Base-by-base conservation (phyloP, 2,797 vertebrate genomes). In the Tragopan temminckii region DNA sequence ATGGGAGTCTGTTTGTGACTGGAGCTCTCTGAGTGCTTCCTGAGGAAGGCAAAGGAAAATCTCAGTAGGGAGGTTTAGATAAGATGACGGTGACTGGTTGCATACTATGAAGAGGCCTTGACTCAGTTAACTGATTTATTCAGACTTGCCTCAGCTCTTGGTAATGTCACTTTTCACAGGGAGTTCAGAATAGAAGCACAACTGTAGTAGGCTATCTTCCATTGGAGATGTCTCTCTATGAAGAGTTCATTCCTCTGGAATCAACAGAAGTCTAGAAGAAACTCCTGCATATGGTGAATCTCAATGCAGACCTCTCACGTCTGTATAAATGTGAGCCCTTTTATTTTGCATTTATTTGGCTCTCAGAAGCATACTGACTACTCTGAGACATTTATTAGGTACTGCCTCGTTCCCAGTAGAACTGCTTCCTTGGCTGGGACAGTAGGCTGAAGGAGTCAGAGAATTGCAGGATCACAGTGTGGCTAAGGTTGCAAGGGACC, bases 61-160 rank as follows among this genome's bases (percentile, higher is more conserved):
- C 29, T 80, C 82, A n/a, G 78, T 74, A 90, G 33, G 63, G 14
- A 74, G 43, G 64, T 57, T 76, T 74, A 35, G 23, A 84, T 77
- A 40, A 57, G 52, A 86, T 81, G 18, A 14, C 38, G 52, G 20
- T 79, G 72, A 70, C 61, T 57, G 80, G 62, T 81, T 90, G 46
- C n/a, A 80, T 31, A 7, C 13, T 46, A 46, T 46, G 80, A 80
- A 85, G 64, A 27, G 35, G 27, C n/a, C 42, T 90, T 93, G 91
- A 63, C 61, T 76, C 58, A 62, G 20, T 29, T 89, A 70, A 89
- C 48, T 68, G 52, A 71, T 85, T 87, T 94, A 74, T 75, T 94
- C 48, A 48, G 70, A 85, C 35, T 91, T 81, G 67, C 85, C 71
- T 85, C 75, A 40, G 33, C 45, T 75, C 53, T 50, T 82, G 80